Evolutionary conservation across 2,888 invertebrate species (phyloP), one percentile per base, ranked within the genome.

Genomic region (Tenthredo notha): DNA sequence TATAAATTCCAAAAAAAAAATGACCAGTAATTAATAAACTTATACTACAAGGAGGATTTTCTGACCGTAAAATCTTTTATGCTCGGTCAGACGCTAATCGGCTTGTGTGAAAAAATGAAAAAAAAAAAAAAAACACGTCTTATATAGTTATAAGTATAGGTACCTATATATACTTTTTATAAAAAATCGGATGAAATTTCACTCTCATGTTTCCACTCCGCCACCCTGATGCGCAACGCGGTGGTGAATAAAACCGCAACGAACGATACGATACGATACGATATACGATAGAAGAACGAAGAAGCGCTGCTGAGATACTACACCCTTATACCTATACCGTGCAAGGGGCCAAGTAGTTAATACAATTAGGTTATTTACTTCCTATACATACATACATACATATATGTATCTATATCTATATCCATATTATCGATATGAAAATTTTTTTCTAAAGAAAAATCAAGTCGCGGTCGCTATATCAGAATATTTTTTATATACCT

Each of bases 121-220:
- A 54, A 54, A 54, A 18, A n/a, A 58, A n/a, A 43, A 9, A 40
- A 43, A 18, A 43, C 2, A 18, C 4, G 21, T 72, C 72, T 72
- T 72, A n/a, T 25, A 43, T 74, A 74, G 65, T n/a, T 74, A n/a
- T 74, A n/a, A 3, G 40, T 72, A 10, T 21, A n/a, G 4, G 3
- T 33, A 33, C 29, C 29, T 33, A 33, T n/a, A 29, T 67, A 29
- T 33, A 67, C 67, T 29, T 61, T 67, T 18, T 67, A 67, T 33
- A 67, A 2, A 67, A 2, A 37, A 33, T 70, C 74, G 74, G 74
- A 74, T 74, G 74, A 74, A 74, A 74, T 43, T 74, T 43, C 74
- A 74, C 74, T 43, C 74, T 40, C 74, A 43, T 43, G 43, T 74
- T 74, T 43, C 43, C 37, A n/a, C 40, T 37, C 29, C 33, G 37